Evolutionary conservation across 2,888 invertebrate species (phyloP).

Genomic region (Drosophila subsilvestris): DNA sequence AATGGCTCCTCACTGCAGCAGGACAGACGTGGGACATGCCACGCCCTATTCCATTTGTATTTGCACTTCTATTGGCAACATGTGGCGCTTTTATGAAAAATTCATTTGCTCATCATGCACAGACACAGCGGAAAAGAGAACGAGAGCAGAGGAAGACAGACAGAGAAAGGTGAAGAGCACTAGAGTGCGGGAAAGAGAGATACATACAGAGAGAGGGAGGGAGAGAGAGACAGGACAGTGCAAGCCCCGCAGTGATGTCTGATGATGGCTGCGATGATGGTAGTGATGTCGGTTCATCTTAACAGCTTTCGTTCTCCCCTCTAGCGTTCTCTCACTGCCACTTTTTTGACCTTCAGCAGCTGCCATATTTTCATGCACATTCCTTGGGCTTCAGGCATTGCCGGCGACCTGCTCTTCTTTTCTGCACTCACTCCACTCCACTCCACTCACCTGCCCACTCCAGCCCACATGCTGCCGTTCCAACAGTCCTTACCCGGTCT

Average conservation of each 20-base stretch:
- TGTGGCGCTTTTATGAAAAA: conserved; percentile 80
- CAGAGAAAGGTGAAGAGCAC: neutral
- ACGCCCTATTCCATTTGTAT: conserved; percentile 58
- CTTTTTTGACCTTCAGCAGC: conserved; percentile 69
- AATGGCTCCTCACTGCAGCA: conserved; percentile 67
- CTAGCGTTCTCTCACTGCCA: conserved; percentile 7
- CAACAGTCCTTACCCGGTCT: neutral
- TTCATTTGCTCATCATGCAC: conserved; percentile 72
- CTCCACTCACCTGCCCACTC: neutral
- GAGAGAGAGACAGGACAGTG: conserved; percentile 10
- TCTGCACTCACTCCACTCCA: neutral
- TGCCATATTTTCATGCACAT: conserved; percentile 58
- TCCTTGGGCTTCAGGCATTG: conserved; percentile 38
- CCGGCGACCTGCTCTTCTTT: conserved; percentile 1
- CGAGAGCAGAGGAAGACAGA: neutral
- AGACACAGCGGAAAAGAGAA: conserved; percentile 30
- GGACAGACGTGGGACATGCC: conserved; percentile 8
- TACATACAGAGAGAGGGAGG: neutral
- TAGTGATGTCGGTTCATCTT: conserved; percentile 39
- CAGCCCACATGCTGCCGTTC: neutral
- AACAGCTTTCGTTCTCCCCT: conserved; percentile 29
- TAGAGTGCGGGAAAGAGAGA: neutral
- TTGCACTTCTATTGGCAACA: conserved; percentile 75
- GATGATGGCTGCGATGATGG: conserved; percentile 14
- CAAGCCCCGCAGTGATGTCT: conserved; percentile 43